Evolutionary conservation across 2,113 vertebrate species (phyloP), one percentile per base, ranked within the genome.

Genomic region (Pachyramphus minor): DNA sequence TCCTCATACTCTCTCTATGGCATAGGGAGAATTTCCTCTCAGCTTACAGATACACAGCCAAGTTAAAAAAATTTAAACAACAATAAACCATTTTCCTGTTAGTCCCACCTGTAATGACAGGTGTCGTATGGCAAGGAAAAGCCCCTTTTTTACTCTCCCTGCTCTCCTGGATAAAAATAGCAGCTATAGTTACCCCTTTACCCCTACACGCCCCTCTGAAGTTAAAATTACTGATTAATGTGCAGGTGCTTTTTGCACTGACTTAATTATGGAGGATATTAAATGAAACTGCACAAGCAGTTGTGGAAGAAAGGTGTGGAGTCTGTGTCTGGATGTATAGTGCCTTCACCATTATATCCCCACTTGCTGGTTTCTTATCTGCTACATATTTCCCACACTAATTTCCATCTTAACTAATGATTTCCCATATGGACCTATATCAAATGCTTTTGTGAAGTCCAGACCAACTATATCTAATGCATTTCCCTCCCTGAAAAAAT

Each of bases 371-470:
- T 72, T 85, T 76, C 79, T 87, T 90, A 85, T 78, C 52, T 74
- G 8, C 33, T 60, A 44, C 35, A 80, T 9, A 44, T 81, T 94
- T 89, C 50, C 73, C 23, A 39, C 44, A 47, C 55, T 92, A 62
- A 94, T 89, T 92, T 92, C 73, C 50, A 62, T 92, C 50, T 89
- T 77, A 86, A 84, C 63, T 77, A 72, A 68, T 88, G 50, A 69
- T 69, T 88, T 94, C 28, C 87, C 80, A 45, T 14, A 37, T 62
- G 76, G 63, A 45, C 39, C 7, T 79, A 4, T 31, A 86, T 76
- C 24, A 73, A 42, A 74, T 87, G 50, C 63, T 66, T 90, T 86
- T 73, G 55, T 77, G 67, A 64, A 89, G 50, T 66, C 45, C 68
- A 74, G 50, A 53, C 55, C 5, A 1, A 66, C 31, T 86, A 13